phyloP scores from a whole-genome alignment of 37 sponge, comb jelly and placozoan species.

The Spongia lamella region DNA sequence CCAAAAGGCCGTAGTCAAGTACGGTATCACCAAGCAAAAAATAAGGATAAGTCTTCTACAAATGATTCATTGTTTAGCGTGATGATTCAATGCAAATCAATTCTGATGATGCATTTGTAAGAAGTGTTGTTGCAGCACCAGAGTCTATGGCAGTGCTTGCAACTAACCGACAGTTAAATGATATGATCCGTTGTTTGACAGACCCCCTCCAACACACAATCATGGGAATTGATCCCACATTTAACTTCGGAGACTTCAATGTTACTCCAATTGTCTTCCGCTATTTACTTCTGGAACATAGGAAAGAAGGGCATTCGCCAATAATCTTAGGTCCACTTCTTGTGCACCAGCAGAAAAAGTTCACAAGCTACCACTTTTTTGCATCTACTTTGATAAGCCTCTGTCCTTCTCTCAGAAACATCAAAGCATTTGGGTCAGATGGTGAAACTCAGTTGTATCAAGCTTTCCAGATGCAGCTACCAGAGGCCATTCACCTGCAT shows the following conservation, averaged over 20 bases:
- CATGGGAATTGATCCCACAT: constrained; percentile 28
- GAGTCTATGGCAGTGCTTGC: too few relatives aligned
- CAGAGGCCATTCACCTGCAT: too few relatives aligned
- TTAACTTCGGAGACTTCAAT: constrained; percentile 13
- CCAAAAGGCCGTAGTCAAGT: too few relatives aligned
- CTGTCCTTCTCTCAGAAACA: constrained; percentile 2
- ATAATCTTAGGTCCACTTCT: constrained; percentile 13
- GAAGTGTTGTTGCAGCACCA: too few relatives aligned
- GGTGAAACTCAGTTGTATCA: constrained; percentile 8
- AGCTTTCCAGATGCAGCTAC: constrained; percentile 6
- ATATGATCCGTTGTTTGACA: constrained; percentile 19
- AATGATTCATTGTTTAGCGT: too few relatives aligned
- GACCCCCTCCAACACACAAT: constrained; percentile 1
- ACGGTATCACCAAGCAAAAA: too few relatives aligned
- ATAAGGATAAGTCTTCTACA: too few relatives aligned
- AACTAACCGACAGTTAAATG: constrained; percentile 7
- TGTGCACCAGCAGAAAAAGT: constrained; percentile 10
- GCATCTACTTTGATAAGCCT: constrained; percentile 3
- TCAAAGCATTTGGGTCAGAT: constrained; percentile 11
- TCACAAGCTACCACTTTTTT: constrained; percentile 14
- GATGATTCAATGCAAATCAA: too few relatives aligned
- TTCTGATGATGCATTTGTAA: too few relatives aligned
- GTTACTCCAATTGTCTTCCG: constrained; percentile 2
- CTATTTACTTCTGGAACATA: constrained; percentile 14
- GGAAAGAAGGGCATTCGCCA: not conserved